Conservation (phyloP, 2,797 vertebrate species). For the Aeoliscus strigatus region DNA sequence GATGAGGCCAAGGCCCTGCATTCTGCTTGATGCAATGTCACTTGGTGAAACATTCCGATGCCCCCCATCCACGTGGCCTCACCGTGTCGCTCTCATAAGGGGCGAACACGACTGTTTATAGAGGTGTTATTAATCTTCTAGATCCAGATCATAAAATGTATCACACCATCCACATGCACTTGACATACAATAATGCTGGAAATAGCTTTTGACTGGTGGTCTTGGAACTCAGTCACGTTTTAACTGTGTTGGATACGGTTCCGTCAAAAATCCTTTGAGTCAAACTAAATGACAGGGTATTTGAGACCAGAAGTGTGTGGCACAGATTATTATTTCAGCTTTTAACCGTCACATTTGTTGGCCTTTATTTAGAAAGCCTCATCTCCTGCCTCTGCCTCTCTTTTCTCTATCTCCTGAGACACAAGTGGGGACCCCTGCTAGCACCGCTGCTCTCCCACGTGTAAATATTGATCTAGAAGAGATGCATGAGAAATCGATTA, state of each 20-base stretch:
- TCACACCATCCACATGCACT: constrained; percentile 18
- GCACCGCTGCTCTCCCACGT: constrained; percentile 37
- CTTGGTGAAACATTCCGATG: constrained; percentile 1
- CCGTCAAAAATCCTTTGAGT: constrained; percentile 30
- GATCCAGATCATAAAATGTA: constrained; percentile 40
- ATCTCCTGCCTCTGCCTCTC: constrained; percentile 20
- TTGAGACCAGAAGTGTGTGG: constrained; percentile 9
- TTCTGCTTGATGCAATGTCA: not conserved
- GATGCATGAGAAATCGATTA: constrained; percentile 57
- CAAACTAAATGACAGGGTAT: constrained; percentile 26
- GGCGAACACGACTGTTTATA: constrained; percentile 7
- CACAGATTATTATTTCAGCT: constrained; percentile 30
- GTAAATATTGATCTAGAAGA: constrained; percentile 59
- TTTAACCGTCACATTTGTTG: constrained; percentile 38
- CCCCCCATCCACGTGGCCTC: constrained; percentile 7
- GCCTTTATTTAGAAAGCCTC: constrained; percentile 44
- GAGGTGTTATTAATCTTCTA: constrained; percentile 29
- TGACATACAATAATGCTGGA: constrained; percentile 25
- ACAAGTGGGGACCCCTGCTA: constrained; percentile 1
- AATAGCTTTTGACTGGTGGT: constrained; percentile 30
- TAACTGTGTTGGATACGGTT: constrained; percentile 43
- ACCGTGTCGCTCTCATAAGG: constrained; percentile 16
- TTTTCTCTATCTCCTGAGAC: constrained; percentile 28
- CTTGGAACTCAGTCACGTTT: constrained; percentile 18
- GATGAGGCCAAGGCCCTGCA: not conserved